Evolutionary conservation across 2,888 invertebrate species (phyloP).

Genomic region (Caradrina clavipalpis): DNA sequence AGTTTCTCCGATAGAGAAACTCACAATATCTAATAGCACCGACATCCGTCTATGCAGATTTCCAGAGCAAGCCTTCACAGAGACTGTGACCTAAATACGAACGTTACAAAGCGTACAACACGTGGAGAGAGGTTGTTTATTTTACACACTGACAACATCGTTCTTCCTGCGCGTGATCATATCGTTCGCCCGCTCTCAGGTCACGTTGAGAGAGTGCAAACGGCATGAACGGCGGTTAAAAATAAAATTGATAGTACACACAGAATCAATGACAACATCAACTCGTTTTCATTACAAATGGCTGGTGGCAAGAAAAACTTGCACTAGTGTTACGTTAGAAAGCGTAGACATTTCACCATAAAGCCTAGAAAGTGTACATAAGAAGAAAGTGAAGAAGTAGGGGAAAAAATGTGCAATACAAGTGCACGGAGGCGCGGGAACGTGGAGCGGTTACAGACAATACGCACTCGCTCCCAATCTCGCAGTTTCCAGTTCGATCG

Average conservation of each 20-base stretch:
- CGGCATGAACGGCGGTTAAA: constrained; percentile 43
- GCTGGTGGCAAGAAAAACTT: constrained; percentile 86
- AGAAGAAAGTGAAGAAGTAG: constrained; percentile 90
- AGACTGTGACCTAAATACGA: constrained; percentile 85
- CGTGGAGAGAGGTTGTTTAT: constrained; percentile 77
- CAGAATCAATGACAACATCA: constrained; percentile 76
- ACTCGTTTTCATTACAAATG: constrained; percentile 88
- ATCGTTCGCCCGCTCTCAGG: constrained; percentile 45
- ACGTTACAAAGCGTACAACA: constrained; percentile 74
- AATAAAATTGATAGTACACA: constrained; percentile 59
- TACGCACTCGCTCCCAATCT: constrained; percentile 76
- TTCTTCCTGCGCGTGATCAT: constrained; percentile 45
- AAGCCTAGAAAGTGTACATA: constrained; percentile 89
- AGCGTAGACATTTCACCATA: constrained; percentile 89
- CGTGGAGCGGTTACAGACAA: constrained; percentile 72
- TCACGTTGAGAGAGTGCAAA: constrained; percentile 46
- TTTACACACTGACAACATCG: constrained; percentile 67
- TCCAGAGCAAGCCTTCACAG: constrained; percentile 87
- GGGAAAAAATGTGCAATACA: constrained; percentile 84
- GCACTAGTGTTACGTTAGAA: constrained; percentile 89
- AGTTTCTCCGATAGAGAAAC: constrained; percentile 90
- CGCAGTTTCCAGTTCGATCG: constrained; percentile 81
- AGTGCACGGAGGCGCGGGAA: constrained; percentile 81
- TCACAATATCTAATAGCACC: constrained; percentile 88
- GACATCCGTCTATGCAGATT: constrained; percentile 90